A percentile compares a stretch with the other conserved stretches of the same genome.
Evolutionary conservation across 2,888 invertebrate genomes (phyloP).

Genomic region (Aromia moschata): DNA sequence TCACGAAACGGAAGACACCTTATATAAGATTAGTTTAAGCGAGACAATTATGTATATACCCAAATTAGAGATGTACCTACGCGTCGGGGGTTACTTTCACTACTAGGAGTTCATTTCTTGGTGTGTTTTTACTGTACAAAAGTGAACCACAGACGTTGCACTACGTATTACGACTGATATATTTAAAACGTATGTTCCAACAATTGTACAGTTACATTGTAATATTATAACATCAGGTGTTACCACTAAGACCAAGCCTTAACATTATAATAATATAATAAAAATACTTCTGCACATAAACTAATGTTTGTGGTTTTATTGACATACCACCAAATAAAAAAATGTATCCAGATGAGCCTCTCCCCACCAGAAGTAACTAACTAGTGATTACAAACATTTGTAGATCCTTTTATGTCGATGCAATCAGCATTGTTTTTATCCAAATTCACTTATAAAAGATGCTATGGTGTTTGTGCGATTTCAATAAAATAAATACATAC

Average conservation of each 20-base stretch:
- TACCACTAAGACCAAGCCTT: conserved; percentile 65
- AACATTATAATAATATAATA: conserved; percentile 64
- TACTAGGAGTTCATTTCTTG: conserved; percentile 21
- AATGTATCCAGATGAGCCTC: no score
- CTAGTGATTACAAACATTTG: no score
- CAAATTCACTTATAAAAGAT: no score
- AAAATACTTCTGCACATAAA: conserved; percentile 63
- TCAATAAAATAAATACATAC: no score
- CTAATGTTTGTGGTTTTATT: conserved; percentile 30
- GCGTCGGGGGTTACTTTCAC: neutral
- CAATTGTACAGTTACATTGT: conserved; percentile 61
- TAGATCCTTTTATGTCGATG: no score
- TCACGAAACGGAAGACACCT: neutral
- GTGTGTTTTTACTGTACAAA: conserved; percentile 30
- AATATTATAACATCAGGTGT: conserved; percentile 63
- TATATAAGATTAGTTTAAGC: neutral
- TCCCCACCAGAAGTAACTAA: no score
- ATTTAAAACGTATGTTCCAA: conserved; percentile 49
- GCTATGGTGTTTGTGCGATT: no score
- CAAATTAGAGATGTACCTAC: neutral
- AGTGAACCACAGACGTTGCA: conserved; percentile 44
- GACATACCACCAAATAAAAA: no score
- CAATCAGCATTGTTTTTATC: no score
- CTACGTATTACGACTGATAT: conserved; percentile 49
- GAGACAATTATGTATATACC: neutral